Evolutionary conservation across 2,113 vertebrate species (phyloP), one percentile per base, ranked within the genome.

Genomic region (Chiloscyllium plagiosum): DNA sequence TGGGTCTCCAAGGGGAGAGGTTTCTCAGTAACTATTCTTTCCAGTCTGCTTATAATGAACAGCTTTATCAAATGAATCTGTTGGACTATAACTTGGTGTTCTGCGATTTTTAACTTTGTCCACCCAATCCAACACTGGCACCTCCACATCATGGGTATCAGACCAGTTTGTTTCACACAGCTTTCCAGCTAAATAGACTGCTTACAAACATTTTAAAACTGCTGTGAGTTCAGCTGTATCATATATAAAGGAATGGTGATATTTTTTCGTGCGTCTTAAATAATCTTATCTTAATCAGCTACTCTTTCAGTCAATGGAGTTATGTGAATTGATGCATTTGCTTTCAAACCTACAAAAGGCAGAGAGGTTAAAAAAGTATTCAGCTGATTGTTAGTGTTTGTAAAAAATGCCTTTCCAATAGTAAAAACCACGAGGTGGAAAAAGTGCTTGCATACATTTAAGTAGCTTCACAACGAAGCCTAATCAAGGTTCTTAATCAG

Each of bases 171-270:
- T n/a, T 69, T 94, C 65, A 68, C 22, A 26, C n/a, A 94, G 19
- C 26, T 61, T 52, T 61, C 10, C 52, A 61, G 87, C 56, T 33
- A 29, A 33, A 90, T 33, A 29, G 92, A 69, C 1, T 69, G n/a
- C 10, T 13, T 20, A 42, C 70, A 5, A 37, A 47, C 24, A 42
- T 94, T 24, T 94, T 66, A 94, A 56, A 94, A 68, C 20, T 68
- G 90, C 61, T 70, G 66, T 69, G 66, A 70, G 66, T 66, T 94
- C n/a, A 66, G 92, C 65, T 94, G 66, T 70, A 94, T 94, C 22
- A 3, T 42, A 47, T 70, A 94, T 5, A 94, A 94, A 94, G 7
- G 66, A 42, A 69, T 5, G 37, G 7, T 37, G 92, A 42, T 70
- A 69, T 24, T 69, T 61, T 94, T 4, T 1, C 42, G 22, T 68